Evolutionary conservation across 1,140 invertebrate species (phyloP).

Genomic region (Panagrolaimus sp.): DNA sequence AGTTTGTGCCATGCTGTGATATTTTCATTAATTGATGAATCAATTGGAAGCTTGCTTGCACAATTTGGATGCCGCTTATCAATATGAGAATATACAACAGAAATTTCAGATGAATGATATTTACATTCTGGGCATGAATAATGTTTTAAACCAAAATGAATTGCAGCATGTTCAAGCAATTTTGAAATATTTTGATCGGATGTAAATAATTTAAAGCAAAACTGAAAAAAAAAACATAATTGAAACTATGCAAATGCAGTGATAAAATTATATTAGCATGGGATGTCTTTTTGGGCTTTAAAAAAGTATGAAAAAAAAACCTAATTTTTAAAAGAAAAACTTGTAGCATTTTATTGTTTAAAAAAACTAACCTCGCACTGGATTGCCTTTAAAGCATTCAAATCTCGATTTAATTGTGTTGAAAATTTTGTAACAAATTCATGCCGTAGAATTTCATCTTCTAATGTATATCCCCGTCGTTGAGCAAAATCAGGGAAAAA

Average conservation of each 20-base stretch:
- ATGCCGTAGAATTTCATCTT: slow-evolving; percentile 7
- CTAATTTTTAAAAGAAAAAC: no score
- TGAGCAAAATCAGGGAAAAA: slow-evolving; percentile 14
- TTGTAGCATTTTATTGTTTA: no score
- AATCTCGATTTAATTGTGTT: background rate
- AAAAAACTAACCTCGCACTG: slow-evolving; percentile 3
- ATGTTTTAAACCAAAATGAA: slow-evolving; percentile 7
- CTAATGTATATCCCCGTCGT: background rate
- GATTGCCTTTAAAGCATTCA: background rate
- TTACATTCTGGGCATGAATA: slow-evolving; percentile 8
- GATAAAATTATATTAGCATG: no score
- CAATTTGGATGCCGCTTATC: background rate
- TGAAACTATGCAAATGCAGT: background rate
- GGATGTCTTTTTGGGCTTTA: no score
- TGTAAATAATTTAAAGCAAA: slow-evolving; percentile 13
- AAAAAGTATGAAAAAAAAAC: no score
- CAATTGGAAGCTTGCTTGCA: background rate
- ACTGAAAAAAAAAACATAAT: background rate
- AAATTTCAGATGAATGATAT: background rate
- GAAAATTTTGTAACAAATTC: slow-evolving; percentile 10
- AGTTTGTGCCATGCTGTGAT: slow-evolving; percentile 1
- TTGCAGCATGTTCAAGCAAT: background rate
- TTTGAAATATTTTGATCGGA: slow-evolving; percentile 6
- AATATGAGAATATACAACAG: background rate
- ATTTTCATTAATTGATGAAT: background rate